These are phyloP conservation scores for Pterois miles DNA, from an alignment of 2,797 vertebrate species.

Conservation along the genomic window DNA sequence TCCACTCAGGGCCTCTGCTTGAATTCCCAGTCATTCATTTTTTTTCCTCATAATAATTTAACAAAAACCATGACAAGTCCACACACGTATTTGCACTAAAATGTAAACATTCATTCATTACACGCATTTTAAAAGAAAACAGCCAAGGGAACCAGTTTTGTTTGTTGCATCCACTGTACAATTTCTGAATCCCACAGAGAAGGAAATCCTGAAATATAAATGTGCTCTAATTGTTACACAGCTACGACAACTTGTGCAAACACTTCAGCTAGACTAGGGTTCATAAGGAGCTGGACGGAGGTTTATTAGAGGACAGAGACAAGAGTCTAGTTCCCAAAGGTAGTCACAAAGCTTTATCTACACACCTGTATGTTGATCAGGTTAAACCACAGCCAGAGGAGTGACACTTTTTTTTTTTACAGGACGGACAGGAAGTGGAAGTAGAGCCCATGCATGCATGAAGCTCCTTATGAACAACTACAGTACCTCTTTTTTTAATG, in stretches of 20 bases:
- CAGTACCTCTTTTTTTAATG: slow-evolving; percentile 60
- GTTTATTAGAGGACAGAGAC: slow-evolving; percentile 27
- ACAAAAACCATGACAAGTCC: slow-evolving; percentile 54
- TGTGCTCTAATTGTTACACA: slow-evolving; percentile 48
- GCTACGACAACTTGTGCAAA: slow-evolving; percentile 60
- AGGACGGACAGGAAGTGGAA: slow-evolving; percentile 26
- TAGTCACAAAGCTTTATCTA: slow-evolving; percentile 44
- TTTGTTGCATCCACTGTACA: slow-evolving; percentile 64
- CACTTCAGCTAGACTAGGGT: slow-evolving; percentile 54
- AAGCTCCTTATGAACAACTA: slow-evolving; percentile 65
- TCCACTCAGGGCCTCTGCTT: slow-evolving; percentile 43
- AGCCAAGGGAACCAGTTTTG: slow-evolving; percentile 47
- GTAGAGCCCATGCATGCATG: slow-evolving; percentile 55
- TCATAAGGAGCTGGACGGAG: slow-evolving; percentile 48
- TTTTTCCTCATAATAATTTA: slow-evolving; percentile 67
- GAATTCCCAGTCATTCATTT: slow-evolving; percentile 33
- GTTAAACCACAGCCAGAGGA: slow-evolving; percentile 24
- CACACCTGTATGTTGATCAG: slow-evolving; percentile 29
- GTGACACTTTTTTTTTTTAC: neutral
- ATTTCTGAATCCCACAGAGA: slow-evolving; percentile 34
- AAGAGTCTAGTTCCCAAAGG: slow-evolving; percentile 19
- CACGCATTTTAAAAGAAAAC: slow-evolving; percentile 39
- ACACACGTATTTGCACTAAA: slow-evolving; percentile 53
- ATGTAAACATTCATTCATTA: slow-evolving; percentile 77
- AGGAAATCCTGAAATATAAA: slow-evolving; percentile 50